Evolutionary conservation across 2,888 invertebrate species (phyloP), one percentile per base, ranked within the genome.

Genomic region (Thereva unica): DNA sequence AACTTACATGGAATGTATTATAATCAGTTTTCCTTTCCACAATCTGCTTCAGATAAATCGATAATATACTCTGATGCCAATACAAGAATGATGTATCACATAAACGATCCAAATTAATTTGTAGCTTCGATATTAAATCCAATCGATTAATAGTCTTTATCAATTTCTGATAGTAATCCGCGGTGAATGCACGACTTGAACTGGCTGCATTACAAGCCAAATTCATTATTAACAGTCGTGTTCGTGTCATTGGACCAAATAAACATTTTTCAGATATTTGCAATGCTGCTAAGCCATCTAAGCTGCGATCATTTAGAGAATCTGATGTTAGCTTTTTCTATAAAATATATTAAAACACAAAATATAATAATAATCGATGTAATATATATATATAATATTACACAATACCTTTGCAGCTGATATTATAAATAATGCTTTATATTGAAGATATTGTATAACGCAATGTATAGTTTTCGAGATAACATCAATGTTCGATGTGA

Each of bases 1-100:
- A 56, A 49, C 63, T 67, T 67, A 78, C 78, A 69, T 77, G 76
- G 55, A 78, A 72, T n/a, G 74, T 67, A 68, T 75, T 75, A 6
- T 87, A 83, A 82, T 91, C 89, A 34, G 85, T 78, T 71, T 89
- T 87, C 68, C 84, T 84, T 69, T 87, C 86, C 71, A 89, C 86
- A 71, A 91, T 82, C 76, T 90, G 89, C 69, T 88, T 85, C 72
- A 93, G 86, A 79, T 93, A 92, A 56, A 90, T 86, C 1, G 89
- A 88, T 61, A 93, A 83, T 63, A 93, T 83, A 71, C 89, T 86
- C 75, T 89, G 86, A 80, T 95, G 93, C 89, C 91, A 93, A 76
- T 90, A 87, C 63, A 95, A 80, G 81, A 92, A 90, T 42, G 89
- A 88, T 73, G 91, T 89, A 76, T 91, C 87, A 78, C 89, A 89